phyloP scores from a whole-genome alignment of 2,113 vertebrate species.

The Nesogale talazaci region DNA sequence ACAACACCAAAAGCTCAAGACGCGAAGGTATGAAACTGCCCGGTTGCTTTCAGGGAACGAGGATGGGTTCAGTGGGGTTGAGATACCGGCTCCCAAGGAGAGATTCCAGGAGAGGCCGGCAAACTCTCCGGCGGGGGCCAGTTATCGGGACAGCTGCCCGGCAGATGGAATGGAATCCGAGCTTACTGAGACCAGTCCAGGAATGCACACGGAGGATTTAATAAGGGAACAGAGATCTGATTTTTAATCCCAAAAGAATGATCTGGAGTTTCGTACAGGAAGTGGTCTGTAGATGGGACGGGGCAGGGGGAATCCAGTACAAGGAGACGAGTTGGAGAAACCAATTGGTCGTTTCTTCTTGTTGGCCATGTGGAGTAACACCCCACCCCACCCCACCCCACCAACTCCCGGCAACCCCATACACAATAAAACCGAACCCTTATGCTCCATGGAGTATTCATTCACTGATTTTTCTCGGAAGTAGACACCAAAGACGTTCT shows the following conservation, averaged over 20 bases:
- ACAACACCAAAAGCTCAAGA: too few relatives aligned
- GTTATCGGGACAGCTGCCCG: background rate
- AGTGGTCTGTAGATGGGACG: background rate
- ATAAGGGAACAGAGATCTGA: background rate
- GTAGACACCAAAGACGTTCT: background rate
- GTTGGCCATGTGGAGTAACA: background rate
- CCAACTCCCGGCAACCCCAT: background rate
- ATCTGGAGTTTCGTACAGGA: background rate
- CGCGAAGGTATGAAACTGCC: background rate
- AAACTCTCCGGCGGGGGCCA: background rate
- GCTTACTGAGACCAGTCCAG: background rate
- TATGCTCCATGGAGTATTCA: background rate
- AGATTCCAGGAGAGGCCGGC: background rate
- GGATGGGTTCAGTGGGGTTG: background rate
- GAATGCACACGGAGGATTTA: background rate
- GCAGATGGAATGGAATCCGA: background rate
- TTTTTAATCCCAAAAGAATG: background rate
- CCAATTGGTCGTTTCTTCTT: background rate
- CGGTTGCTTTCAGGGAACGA: background rate
- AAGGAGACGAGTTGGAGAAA: background rate
- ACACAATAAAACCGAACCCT: background rate
- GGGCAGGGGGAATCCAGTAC: background rate
- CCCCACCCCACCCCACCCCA: too few relatives aligned
- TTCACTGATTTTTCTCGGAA: background rate
- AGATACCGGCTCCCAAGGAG: background rate